These are phyloP conservation scores for Sminthurinus aureus DNA, from an alignment of 2,888 invertebrate species.

Conservation along the genomic window DNA sequence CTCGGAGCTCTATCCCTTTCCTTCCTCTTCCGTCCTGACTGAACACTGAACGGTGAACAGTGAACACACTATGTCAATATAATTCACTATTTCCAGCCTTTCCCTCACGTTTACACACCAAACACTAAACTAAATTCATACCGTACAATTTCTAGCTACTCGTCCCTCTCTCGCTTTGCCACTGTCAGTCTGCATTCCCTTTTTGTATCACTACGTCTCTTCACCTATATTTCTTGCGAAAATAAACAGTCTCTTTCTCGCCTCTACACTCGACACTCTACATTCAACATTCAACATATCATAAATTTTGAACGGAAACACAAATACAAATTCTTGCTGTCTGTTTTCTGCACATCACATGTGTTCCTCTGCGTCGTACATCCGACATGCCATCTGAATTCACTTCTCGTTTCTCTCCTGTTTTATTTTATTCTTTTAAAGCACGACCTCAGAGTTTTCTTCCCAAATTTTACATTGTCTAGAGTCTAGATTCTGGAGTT, in stretches of 20 bases:
- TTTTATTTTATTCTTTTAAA: too few relatives aligned
- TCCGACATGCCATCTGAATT: too few relatives aligned
- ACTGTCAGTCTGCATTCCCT: background rate
- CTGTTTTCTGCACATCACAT: background rate
- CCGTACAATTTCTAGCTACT: background rate
- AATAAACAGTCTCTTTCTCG: conserved; percentile 16
- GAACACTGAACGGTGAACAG: too few relatives aligned
- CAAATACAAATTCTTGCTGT: background rate
- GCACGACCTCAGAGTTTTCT: too few relatives aligned
- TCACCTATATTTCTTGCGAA: background rate
- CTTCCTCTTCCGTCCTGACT: background rate
- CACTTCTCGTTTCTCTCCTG: too few relatives aligned
- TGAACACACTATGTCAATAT: background rate
- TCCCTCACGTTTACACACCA: background rate
- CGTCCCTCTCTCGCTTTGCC: conserved; percentile 16
- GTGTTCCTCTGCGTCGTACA: background rate
- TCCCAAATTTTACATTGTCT: too few relatives aligned
- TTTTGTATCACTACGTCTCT: background rate
- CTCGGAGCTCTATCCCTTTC: conserved; percentile 5
- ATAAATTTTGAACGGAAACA: background rate
- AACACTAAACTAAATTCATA: too few relatives aligned
- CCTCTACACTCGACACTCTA: background rate
- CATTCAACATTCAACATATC: too few relatives aligned
- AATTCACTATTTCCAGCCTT: background rate
- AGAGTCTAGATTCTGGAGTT: too few relatives aligned